phyloP scores from a whole-genome alignment of 30 jellyfish, hydroid and myxozoan species.

The Turritopsis rubra region DNA sequence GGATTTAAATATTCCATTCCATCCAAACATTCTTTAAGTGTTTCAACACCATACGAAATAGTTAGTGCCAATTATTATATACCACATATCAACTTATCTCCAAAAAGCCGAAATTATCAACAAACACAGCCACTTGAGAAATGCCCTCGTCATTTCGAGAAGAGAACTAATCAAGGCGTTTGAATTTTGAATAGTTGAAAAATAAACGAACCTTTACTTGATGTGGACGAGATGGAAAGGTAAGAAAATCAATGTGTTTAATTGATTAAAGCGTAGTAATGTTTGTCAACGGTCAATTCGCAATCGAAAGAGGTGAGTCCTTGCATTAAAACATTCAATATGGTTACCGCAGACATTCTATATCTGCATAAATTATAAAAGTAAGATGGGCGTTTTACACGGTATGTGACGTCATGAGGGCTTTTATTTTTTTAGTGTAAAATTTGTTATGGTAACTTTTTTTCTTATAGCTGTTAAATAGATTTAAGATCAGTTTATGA shows the following conservation, averaged over 20 bases:
- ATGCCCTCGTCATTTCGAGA: no score
- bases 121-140: no score
- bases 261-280: background rate
- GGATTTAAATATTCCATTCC: no score
- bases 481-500: background rate
- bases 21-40: no score
- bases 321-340: slow-evolving; percentile 13
- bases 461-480: background rate
- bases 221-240: background rate
- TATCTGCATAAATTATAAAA: slow-evolving; percentile 27
- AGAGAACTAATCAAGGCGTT: no score
- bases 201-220: background rate
- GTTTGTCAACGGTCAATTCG: slow-evolving; percentile 5
- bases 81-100: no score
- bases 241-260: background rate
- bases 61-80: no score
- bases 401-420: background rate
- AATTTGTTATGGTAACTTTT: background rate
- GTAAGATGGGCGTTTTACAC: slow-evolving; percentile 37
- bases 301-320: slow-evolving; percentile 13
- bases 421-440: background rate
- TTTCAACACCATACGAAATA: no score
- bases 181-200: no score
- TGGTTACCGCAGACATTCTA: slow-evolving; percentile 19
- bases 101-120: no score